Conservation (phyloP, 53 echinoderm and acorn worm genomes). For the Stichopus horrens region DNA sequence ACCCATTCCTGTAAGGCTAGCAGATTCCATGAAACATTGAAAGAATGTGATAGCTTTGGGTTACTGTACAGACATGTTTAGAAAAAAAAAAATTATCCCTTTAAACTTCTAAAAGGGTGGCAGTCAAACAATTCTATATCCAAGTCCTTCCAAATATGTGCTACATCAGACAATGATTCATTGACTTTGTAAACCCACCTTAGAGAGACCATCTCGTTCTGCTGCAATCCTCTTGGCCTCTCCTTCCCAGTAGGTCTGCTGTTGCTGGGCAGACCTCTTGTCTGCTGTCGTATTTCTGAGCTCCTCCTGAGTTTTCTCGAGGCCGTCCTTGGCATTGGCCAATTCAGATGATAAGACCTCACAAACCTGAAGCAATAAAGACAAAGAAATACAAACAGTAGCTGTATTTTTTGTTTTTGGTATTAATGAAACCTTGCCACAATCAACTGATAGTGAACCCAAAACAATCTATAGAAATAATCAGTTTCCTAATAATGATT, state of each 20-base stretch:
- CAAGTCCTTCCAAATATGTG: too few species aligned
- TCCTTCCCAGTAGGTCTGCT: constrained; percentile 88
- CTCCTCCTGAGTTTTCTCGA: constrained; percentile 83
- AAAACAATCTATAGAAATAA: not conserved
- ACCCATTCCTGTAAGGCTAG: too few species aligned
- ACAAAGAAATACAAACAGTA: not conserved
- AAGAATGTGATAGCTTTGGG: too few species aligned
- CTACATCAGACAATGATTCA: too few species aligned
- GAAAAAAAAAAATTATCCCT: too few species aligned
- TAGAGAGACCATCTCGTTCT: constrained; percentile 81
- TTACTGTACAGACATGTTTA: too few species aligned
- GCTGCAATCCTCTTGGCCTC: constrained; percentile 84
- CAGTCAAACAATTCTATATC: too few species aligned
- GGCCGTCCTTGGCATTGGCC: constrained; percentile 60
- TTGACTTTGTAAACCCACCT: constrained; percentile 50
- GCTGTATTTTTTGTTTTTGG: too few species aligned
- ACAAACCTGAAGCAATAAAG: constrained; percentile 61
- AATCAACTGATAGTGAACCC: not conserved
- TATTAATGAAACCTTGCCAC: not conserved
- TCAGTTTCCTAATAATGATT: too few species aligned
- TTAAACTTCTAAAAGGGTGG: too few species aligned
- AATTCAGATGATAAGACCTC: constrained; percentile 90
- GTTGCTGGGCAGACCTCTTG: constrained; percentile 83
- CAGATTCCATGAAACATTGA: too few species aligned
- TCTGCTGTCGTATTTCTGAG: constrained; percentile 71